These are phyloP conservation scores for Drosophila mayri DNA, from an alignment of 1,140 invertebrate genomes.

Conservation along the genomic window DNA sequence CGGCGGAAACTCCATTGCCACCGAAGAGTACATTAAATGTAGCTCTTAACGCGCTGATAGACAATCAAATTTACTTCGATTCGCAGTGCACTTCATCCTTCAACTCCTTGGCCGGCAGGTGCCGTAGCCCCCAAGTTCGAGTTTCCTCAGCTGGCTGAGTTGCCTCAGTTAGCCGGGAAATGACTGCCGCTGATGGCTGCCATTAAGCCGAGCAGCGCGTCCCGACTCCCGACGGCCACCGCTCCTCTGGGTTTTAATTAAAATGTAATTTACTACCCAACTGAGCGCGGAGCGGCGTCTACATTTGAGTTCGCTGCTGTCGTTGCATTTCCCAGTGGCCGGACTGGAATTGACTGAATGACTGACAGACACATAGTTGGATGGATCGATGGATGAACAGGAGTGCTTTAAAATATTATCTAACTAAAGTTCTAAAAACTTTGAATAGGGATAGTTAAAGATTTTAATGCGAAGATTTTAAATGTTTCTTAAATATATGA, in stretches of 20 bases:
- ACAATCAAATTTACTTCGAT: slow-evolving; percentile 71
- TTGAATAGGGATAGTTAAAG: background rate
- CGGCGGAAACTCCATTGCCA: slow-evolving; percentile 28
- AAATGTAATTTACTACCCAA: slow-evolving; percentile 76
- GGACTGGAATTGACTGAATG: slow-evolving; percentile 35
- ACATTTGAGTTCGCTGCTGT: slow-evolving; percentile 19
- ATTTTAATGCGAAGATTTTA: rapidly evolving
- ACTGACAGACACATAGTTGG: slow-evolving; percentile 30
- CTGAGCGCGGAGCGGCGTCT: slow-evolving; percentile 23
- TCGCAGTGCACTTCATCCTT: slow-evolving; percentile 31
- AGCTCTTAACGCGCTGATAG: slow-evolving; percentile 56
- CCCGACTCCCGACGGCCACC: slow-evolving; percentile 36
- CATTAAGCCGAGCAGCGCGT: slow-evolving; percentile 49
- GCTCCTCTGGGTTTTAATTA: slow-evolving; percentile 68
- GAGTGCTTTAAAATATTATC: background rate
- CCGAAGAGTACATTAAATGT: slow-evolving; percentile 56
- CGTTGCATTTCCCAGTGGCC: slow-evolving; percentile 39
- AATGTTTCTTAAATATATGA: background rate
- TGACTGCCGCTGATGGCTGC: slow-evolving; percentile 62
- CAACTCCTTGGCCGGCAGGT: slow-evolving; percentile 32
- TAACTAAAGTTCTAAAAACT: background rate
- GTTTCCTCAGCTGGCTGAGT: slow-evolving; percentile 7
- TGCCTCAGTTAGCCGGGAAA: slow-evolving; percentile 13
- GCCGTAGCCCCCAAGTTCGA: slow-evolving; percentile 19
- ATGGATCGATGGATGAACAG: slow-evolving; percentile 19